Conservation (phyloP, 2,113 vertebrate species). For the Nibea coibor region DNA sequence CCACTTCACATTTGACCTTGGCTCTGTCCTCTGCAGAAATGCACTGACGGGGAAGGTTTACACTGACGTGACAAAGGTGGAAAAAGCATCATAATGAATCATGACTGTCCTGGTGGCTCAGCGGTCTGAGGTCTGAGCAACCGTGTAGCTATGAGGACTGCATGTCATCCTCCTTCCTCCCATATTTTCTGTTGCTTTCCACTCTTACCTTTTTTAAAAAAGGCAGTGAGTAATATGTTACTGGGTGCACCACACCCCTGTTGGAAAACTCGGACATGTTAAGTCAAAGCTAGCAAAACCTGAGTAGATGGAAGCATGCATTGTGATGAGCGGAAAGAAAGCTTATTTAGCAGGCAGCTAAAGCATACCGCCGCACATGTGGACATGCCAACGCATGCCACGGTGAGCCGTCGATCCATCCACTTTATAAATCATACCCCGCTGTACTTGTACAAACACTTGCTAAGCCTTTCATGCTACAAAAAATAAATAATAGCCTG, state of each 20-base stretch:
- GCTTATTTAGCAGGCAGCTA: neutral
- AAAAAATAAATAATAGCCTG: slow-evolving; percentile 35
- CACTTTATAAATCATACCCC: slow-evolving; percentile 14
- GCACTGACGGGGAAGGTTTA: neutral
- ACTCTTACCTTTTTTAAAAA: neutral
- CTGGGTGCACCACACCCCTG: neutral
- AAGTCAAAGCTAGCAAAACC: neutral
- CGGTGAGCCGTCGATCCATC: neutral
- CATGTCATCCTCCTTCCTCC: too few species aligned
- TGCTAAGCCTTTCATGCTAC: slow-evolving; percentile 17
- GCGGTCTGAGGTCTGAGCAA: neutral
- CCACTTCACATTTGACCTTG: slow-evolving; percentile 19
- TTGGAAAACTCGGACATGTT: neutral
- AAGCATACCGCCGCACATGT: neutral
- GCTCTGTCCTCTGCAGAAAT: slow-evolving; percentile 27
- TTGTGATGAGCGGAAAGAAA: neutral
- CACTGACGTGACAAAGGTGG: neutral
- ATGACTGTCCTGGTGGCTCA: neutral
- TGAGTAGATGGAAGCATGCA: neutral
- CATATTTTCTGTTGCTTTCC: neutral
- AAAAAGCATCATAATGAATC: neutral
- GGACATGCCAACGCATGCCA: slow-evolving; percentile 15
- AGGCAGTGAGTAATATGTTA: neutral
- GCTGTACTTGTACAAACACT: slow-evolving; percentile 10
- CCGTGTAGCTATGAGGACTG: neutral